Evolutionary conservation across 1,140 invertebrate genomes (phyloP).

Genomic region (Drosophila malerkotliana): DNA sequence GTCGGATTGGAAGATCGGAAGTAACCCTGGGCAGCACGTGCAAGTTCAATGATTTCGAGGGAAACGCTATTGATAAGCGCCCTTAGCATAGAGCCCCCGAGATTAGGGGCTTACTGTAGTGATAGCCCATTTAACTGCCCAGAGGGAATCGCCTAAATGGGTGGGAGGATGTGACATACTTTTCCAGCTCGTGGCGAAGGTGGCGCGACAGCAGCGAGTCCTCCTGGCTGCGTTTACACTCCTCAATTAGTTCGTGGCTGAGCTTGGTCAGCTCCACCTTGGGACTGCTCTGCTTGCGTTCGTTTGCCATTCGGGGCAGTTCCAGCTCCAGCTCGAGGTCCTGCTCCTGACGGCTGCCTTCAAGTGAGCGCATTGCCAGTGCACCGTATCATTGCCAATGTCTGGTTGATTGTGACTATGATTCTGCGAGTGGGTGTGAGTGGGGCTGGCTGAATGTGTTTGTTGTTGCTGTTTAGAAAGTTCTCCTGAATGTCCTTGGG

Average conservation of each 20-base stretch:
- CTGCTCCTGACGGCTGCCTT: constrained; percentile 61
- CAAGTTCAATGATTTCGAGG: constrained; percentile 15
- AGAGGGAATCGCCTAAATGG: too few species aligned
- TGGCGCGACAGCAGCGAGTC: constrained; percentile 71
- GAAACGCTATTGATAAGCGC: constrained; percentile 25
- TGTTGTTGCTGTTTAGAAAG: constrained; percentile 1
- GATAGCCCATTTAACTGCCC: too few species aligned
- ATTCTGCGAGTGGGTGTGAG: constrained; percentile 11
- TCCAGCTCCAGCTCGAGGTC: constrained; percentile 26
- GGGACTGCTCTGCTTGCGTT: constrained; percentile 65
- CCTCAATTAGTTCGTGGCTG: constrained; percentile 73
- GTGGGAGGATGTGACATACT: constrained; percentile 51
- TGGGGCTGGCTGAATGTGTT: constrained; percentile 6
- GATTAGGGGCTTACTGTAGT: constrained; percentile 2
- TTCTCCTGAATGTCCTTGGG: constrained; percentile 53
- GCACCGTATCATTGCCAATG: constrained; percentile 69
- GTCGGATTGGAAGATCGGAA: constrained; percentile 3
- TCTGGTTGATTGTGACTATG: constrained; percentile 3
- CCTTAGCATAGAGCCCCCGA: constrained; percentile 9
- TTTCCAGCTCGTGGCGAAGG: constrained; percentile 77
- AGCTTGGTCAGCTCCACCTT: constrained; percentile 75
- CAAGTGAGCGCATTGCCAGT: constrained; percentile 71
- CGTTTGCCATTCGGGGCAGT: constrained; percentile 59
- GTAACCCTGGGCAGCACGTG: constrained; percentile 37
- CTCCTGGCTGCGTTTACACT: constrained; percentile 71